Evolutionary conservation across 2,888 invertebrate species (phyloP).

Genomic region (Bellardia pandia): DNA sequence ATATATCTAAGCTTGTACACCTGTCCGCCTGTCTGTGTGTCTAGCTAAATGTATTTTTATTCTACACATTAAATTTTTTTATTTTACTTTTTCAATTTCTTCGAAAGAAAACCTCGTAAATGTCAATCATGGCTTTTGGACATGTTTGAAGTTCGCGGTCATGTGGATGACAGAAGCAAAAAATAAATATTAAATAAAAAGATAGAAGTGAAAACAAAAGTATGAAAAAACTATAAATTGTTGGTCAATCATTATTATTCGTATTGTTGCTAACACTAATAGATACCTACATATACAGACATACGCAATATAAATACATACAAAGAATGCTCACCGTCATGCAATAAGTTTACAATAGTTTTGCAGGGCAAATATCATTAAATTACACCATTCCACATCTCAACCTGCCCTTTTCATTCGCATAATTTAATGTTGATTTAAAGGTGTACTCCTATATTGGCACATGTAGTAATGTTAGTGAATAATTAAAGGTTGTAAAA

Average conservation of each 20-base stretch:
- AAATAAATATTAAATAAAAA: slow-evolving; percentile 10
- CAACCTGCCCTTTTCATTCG: not conserved
- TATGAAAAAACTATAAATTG: not conserved
- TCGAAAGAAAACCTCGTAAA: slow-evolving; percentile 36
- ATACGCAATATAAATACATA: not conserved
- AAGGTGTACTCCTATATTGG: not conserved
- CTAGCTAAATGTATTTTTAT: slow-evolving; percentile 16
- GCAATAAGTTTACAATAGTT: slow-evolving; percentile 20
- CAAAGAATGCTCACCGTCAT: not conserved
- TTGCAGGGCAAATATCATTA: slow-evolving; percentile 38
- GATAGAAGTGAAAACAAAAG: not conserved
- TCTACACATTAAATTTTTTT: not conserved
- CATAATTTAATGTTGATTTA: slow-evolving; percentile 4
- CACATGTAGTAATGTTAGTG: not conserved
- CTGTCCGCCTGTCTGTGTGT: not conserved
- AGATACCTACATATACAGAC: not conserved
- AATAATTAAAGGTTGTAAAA: slow-evolving; percentile 1
- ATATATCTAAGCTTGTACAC: not conserved
- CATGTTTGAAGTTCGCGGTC: slow-evolving; percentile 74
- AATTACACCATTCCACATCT: slow-evolving; percentile 10
- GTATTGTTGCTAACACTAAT: slow-evolving; percentile 32
- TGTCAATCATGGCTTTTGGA: slow-evolving; percentile 61
- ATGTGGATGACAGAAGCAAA: slow-evolving; percentile 15
- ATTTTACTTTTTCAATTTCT: slow-evolving; percentile 6
- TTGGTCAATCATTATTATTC: slow-evolving; percentile 47